Evolutionary conservation across 1,140 invertebrate genomes (phyloP), one percentile per base, ranked within the genome.

Genomic region (Drosophila tani): DNA sequence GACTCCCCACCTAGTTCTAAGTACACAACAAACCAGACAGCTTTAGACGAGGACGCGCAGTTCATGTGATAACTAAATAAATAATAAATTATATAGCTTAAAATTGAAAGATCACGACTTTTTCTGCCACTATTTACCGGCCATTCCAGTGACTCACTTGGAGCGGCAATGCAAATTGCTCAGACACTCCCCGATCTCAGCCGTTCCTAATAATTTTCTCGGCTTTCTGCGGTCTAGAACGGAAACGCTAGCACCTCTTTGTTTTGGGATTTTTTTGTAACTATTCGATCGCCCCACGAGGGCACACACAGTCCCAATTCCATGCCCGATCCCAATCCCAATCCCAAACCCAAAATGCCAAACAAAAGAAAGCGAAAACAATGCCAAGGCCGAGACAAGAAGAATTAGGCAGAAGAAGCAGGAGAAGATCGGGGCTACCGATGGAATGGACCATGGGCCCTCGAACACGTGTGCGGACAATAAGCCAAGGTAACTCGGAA

Each of bases 391-490:
- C 83, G 65, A 70, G 45, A 38, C 45, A 40, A 64, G 47, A 43
- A 49, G 41, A 75, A 75, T 73, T 75, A 57, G 47, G 69, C 24
- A 75, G 49, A 65, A 65, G 40, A 40, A 49, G 19, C 41, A 46
- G 43, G 47, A 50, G 65, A 47, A 24, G 27, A 35, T 35, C 63
- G 63, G 57, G 60, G 47, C 81, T 84, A 77, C 66, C 71, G 81
- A 69, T 46, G 64, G 58, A 41, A 69, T 46, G 64, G 58, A 41
- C 46, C 29, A 49, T 46, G 57, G 15, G 47, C 63, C 69, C 74
- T 91, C 55, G 80, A 91, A 91, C 90, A 91, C 90, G 90, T 91
- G 90, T 91, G 90, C 90, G 59, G 62, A 91, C 90, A 91, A 91
- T 91, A 79, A 81, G 85, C 75, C n/a, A 46, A 68, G 81, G 81